Conservation (phyloP, 1,140 invertebrate species). For the Cotesia vestalis region DNA sequence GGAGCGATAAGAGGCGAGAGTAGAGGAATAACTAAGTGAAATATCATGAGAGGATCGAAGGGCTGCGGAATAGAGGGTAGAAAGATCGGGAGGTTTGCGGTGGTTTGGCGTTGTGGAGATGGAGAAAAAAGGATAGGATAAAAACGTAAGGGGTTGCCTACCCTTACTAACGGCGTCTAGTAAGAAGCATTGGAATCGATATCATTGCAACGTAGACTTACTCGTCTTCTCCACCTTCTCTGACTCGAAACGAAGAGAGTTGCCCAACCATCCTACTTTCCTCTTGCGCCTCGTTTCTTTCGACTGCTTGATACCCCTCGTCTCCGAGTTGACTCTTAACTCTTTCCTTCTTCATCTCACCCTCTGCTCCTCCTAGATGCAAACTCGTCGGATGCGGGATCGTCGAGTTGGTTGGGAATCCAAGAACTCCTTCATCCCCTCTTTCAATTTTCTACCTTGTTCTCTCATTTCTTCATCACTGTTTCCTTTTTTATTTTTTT, state of each 20-base stretch:
- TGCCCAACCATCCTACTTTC: constrained; percentile 13
- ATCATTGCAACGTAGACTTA: constrained; percentile 64
- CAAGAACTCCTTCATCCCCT: constrained; percentile 34
- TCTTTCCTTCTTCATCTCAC: constrained; percentile 55
- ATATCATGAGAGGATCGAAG: constrained; percentile 47
- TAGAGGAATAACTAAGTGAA: constrained; percentile 54
- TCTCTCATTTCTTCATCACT: constrained; percentile 42
- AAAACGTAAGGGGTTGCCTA: constrained; percentile 60
- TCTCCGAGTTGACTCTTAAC: constrained; percentile 63
- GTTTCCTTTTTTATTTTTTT: constrained; percentile 12
- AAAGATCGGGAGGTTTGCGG: constrained; percentile 36
- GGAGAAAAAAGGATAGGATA: constrained; percentile 64
- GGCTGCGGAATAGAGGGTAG: constrained; percentile 9
- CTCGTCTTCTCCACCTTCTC: constrained; percentile 43
- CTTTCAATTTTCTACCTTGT: constrained; percentile 1
- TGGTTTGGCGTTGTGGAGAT: constrained; percentile 37
- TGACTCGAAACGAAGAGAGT: constrained; percentile 19
- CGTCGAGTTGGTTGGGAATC: constrained; percentile 39
- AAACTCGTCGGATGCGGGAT: constrained; percentile 31
- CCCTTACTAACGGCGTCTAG: constrained; percentile 62
- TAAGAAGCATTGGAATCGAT: constrained; percentile 67
- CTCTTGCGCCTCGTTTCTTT: constrained; percentile 36
- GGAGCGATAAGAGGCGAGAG: constrained; percentile 4
- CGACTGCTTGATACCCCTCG: constrained; percentile 45
- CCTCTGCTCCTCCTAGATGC: constrained; percentile 15